Evolutionary conservation across 1,140 invertebrate species (phyloP), one percentile per base, ranked within the genome.

Genomic region (Antheraea mylitta): DNA sequence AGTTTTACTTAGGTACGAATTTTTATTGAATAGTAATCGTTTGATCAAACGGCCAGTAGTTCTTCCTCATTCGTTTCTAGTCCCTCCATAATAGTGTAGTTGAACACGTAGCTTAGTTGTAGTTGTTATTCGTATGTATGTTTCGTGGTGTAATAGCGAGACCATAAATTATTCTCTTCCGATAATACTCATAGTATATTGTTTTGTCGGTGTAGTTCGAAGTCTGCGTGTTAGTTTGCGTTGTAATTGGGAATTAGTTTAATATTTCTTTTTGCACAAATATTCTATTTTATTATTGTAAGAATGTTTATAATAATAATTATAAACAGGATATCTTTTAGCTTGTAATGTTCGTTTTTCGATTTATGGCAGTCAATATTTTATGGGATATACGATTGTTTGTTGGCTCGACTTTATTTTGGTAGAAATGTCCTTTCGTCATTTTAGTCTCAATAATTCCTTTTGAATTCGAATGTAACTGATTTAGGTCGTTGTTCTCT

Each of bases 151-250:
- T 53, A 37, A 87, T 86, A 85, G 84, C 86, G 84, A 89, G 86
- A 86, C 89, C 89, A 84, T 75, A 65, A n/a, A 82, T 81, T 80
- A 80, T 83, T 82, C 77, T 83, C 79, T 80, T 83, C 78, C 78
- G 80, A 66, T 84, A 77, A 79, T 82, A 86, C 66, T 83, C 60
- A 79, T 89, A 86, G 82, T 60, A 63, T 77, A 61, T 74, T 42
- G 78, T 83, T 85, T 83, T 80, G 85, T 82, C 85, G 79, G 77
- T 81, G 77, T 82, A 79, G 70, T 78, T 77, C 71, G 71, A 60
- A 71, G 73, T 30, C 30, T 30, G 60, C 19, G 22, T 30, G 60
- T 22, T n/a, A 3, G 60, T 61, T 16, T 22, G 16, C 18, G 19
- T 61, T 53, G 16, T 53, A 53, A 53, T 53, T 53, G 16, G 45